These are phyloP conservation scores for Etheostoma perlongum DNA, from an alignment of 2,797 vertebrate species.

Conservation along the genomic window DNA sequence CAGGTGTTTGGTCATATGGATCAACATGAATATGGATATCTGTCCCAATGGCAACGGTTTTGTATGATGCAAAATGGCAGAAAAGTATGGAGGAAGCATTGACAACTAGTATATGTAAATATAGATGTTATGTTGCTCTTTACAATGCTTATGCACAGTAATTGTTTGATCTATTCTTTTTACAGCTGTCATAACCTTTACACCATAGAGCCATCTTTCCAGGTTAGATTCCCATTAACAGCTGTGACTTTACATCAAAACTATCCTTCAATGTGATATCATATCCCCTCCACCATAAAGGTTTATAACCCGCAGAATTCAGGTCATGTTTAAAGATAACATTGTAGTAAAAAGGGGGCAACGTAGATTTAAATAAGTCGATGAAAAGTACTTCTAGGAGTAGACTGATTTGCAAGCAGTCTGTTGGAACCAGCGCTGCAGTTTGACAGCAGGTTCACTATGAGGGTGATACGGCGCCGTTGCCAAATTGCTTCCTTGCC, in stretches of 20 bases:
- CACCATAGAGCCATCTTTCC: constrained; percentile 40
- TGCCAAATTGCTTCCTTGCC: constrained; percentile 52
- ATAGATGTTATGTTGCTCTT: not conserved
- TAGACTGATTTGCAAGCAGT: constrained; percentile 12
- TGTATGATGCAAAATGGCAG: not conserved
- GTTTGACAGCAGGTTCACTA: constrained; percentile 33
- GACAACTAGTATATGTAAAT: not conserved
- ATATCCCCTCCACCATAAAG: constrained; percentile 44
- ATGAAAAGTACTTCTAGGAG: constrained; percentile 22
- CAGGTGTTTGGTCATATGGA: not conserved
- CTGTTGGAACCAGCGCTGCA: constrained; percentile 24
- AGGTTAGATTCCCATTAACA: constrained; percentile 40
- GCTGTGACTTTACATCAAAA: constrained; percentile 45
- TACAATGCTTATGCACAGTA: not conserved
- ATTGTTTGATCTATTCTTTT: constrained; percentile 50
- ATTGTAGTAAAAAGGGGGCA: not conserved
- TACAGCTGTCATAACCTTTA: constrained; percentile 49
- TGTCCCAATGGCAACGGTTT: too few relatives aligned
- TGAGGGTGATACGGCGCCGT: not conserved
- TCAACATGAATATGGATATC: not conserved
- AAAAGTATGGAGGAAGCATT: not conserved
- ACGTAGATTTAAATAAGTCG: constrained; percentile 22
- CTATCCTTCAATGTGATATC: constrained; percentile 32
- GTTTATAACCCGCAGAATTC: constrained; percentile 43
- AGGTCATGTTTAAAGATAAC: constrained; percentile 47